These are phyloP conservation scores for Parus major DNA, from an alignment of 2,113 vertebrate species.

Conservation along the genomic window DNA sequence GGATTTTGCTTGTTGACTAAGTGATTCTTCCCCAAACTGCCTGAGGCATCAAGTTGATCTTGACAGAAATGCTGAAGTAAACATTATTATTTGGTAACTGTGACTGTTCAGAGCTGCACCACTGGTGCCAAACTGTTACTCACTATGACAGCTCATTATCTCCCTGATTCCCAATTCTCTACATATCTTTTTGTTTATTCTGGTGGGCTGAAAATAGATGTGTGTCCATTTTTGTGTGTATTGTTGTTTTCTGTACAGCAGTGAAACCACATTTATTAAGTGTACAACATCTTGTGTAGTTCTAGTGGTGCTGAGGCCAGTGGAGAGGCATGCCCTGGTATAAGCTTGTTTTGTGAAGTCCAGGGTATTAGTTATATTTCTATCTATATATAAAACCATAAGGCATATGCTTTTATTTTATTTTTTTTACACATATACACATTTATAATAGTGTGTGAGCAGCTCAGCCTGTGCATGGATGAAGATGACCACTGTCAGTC, in stretches of 20 bases:
- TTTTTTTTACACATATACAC: background rate
- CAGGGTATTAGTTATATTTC: background rate
- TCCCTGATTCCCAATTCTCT: background rate
- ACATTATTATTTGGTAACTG: slow-evolving; percentile 36
- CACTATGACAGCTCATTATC: slow-evolving; percentile 49
- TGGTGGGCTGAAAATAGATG: background rate
- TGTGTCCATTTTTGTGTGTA: background rate
- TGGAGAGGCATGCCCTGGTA: background rate
- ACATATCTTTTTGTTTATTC: background rate
- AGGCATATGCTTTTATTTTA: background rate
- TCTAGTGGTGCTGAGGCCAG: background rate
- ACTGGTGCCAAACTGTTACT: background rate
- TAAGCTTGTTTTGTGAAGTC: background rate
- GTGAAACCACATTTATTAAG: background rate
- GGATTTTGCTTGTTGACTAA: slow-evolving; percentile 13
- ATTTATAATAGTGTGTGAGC: background rate
- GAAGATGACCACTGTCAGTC: background rate
- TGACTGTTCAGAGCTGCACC: background rate
- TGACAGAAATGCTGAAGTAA: slow-evolving; percentile 51
- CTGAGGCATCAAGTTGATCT: slow-evolving; percentile 24
- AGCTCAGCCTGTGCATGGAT: background rate
- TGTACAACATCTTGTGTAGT: background rate
- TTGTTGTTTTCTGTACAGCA: background rate
- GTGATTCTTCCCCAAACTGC: slow-evolving; percentile 4
- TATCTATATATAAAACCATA: background rate